These are phyloP conservation scores for Tryphoninae sp. DNA, from an alignment of 2,888 invertebrate genomes.

Conservation along the genomic window DNA sequence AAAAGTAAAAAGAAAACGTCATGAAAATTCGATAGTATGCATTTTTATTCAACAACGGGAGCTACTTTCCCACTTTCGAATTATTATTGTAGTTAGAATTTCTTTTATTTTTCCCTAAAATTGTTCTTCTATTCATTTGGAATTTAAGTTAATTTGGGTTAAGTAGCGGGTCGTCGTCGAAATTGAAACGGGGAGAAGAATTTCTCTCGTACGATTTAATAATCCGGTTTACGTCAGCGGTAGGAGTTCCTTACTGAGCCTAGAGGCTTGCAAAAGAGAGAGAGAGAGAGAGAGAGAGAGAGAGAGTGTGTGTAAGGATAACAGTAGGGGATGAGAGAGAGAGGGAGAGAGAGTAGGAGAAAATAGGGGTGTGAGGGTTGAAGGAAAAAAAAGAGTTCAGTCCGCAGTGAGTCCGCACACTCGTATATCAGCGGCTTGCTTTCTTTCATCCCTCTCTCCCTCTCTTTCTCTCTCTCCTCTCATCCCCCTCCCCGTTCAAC, in stretches of 20 bases:
- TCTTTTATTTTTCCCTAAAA: slow-evolving; percentile 30
- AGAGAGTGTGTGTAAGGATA: too few species aligned
- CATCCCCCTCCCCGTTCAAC: too few species aligned
- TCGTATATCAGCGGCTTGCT: slow-evolving; percentile 36
- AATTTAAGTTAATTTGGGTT: background rate
- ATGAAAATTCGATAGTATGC: too few species aligned
- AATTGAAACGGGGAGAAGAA: slow-evolving; percentile 22
- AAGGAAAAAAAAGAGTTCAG: background rate
- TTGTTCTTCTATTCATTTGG: slow-evolving; percentile 31
- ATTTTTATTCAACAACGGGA: background rate
- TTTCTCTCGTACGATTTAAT: slow-evolving; percentile 40
- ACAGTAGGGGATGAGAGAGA: too few species aligned
- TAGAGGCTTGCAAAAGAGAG: background rate
- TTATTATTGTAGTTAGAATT: background rate
- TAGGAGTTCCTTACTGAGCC: slow-evolving; percentile 10
- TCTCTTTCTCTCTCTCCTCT: slow-evolving; percentile 37
- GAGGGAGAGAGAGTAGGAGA: too few species aligned
- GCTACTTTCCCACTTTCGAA: background rate
- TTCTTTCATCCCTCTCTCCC: slow-evolving; percentile 43
- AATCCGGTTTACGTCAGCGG: slow-evolving; percentile 44
- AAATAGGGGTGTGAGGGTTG: too few species aligned
- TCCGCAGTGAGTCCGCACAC: slow-evolving; percentile 43
- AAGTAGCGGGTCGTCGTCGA: background rate
- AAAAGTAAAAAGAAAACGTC: too few species aligned
- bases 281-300: background rate